phyloP scores from a whole-genome alignment of 1,140 invertebrate genomes.

The Papilio glaucus region DNA sequence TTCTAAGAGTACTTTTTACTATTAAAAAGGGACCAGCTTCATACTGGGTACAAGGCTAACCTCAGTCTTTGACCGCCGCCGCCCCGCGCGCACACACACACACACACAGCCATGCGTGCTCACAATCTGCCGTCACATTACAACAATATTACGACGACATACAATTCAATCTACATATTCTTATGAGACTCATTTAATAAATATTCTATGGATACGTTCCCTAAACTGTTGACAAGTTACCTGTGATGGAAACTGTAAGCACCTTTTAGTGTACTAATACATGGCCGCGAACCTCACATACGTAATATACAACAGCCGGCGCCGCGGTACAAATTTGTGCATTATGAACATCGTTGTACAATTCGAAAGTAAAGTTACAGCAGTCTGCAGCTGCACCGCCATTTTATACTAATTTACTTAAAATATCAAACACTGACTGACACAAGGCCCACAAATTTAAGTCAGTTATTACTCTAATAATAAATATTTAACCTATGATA shows the following conservation, averaged over 20 bases:
- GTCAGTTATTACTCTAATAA: constrained; percentile 34
- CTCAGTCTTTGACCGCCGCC: not conserved
- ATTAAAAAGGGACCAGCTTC: not conserved
- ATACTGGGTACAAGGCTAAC: not conserved
- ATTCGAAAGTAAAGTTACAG: too few species aligned
- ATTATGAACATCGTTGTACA: too few species aligned
- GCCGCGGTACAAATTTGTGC: too few species aligned
- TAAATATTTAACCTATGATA: constrained; percentile 56
- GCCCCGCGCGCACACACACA: not conserved
- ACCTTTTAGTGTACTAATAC: too few species aligned
- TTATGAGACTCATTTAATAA: not conserved
- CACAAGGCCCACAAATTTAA: not conserved
- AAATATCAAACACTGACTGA: not conserved
- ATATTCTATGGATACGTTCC: too few species aligned
- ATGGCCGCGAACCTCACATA: too few species aligned
- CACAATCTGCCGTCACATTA: not conserved
- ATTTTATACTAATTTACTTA: too few species aligned
- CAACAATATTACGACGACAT: not conserved
- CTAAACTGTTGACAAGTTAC: too few species aligned
- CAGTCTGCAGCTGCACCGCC: too few species aligned
- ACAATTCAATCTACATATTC: not conserved
- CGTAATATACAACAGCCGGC: too few species aligned
- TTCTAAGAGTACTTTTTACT: too few species aligned
- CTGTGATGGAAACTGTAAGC: too few species aligned
- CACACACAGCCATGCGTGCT: not conserved